phyloP scores from a whole-genome alignment of 2,113 vertebrate genomes.

The Zosterops lateralis region DNA sequence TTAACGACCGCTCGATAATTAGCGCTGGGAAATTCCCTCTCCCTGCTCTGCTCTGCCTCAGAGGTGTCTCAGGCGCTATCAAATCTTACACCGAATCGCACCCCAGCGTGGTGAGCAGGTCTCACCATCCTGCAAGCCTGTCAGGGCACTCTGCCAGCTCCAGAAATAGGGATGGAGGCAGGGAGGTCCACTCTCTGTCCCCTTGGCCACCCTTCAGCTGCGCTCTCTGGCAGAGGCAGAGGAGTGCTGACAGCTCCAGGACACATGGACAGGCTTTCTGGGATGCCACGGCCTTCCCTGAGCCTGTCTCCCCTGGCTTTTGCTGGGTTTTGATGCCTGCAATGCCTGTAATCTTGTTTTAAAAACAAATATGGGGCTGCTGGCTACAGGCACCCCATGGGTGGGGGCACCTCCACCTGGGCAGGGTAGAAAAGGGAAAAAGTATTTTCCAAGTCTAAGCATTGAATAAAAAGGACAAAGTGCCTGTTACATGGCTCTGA shows the following conservation, averaged over 20 bases:
- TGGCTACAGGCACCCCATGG: not conserved
- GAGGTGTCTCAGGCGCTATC: not conserved
- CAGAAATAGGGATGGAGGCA: not conserved
- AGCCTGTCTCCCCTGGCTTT: not conserved
- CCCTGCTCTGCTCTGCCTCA: not conserved
- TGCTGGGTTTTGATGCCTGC: not conserved
- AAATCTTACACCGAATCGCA: not conserved
- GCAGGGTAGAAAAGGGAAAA: not conserved
- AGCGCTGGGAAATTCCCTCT: not conserved
- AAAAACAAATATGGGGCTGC: not conserved
- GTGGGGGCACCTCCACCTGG: not conserved
- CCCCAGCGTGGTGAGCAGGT: not conserved
- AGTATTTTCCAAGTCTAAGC: not conserved
- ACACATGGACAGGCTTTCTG: not conserved
- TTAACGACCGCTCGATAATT: not conserved
- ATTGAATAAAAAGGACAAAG: not conserved
- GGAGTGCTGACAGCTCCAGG: not conserved
- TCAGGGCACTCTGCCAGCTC: not conserved
- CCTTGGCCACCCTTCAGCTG: not conserved
- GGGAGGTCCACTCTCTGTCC: not conserved
- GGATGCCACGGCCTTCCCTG: not conserved
- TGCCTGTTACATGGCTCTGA: not conserved
- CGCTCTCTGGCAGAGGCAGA: accelerated
- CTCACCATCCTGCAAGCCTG: not conserved
- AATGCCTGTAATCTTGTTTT: not conserved